Percentiles rank a stretch among this genome's conserved stretches.
These are phyloP conservation scores for Ceratosolen fusciceps DNA, from an alignment of 1,140 invertebrate species.

Conservation along the genomic window DNA sequence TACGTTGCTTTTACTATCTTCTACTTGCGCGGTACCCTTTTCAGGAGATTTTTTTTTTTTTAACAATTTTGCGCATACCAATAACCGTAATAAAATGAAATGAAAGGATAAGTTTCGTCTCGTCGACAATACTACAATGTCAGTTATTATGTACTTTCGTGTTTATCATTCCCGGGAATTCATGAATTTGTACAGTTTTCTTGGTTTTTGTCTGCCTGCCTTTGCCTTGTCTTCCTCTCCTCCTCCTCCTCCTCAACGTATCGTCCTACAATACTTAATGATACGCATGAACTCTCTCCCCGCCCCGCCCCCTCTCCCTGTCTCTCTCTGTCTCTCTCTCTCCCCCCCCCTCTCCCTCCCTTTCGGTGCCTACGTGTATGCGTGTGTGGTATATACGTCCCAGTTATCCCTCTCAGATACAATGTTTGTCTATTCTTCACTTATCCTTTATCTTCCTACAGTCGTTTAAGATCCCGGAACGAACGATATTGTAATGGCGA, in stretches of 20 bases:
- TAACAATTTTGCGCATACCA: too few species aligned
- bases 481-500: slow-evolving; percentile 66
- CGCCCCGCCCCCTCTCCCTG: too few species aligned
- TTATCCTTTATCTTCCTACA: slow-evolving; percentile 42
- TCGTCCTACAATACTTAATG: slow-evolving; percentile 38
- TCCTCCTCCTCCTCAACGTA: slow-evolving; percentile 30
- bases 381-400: slow-evolving; percentile 43
- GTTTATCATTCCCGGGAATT: neutral
- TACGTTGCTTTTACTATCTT: neutral
- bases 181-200: slow-evolving; percentile 38
- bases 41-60: too few species aligned
- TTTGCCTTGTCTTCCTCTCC: slow-evolving; percentile 48
- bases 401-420: slow-evolving; percentile 36
- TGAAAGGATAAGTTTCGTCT: slow-evolving; percentile 49
- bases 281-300: too few species aligned
- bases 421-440: slow-evolving; percentile 41
- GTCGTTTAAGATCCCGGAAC: slow-evolving; percentile 64
- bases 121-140: slow-evolving; percentile 30
- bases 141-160: slow-evolving; percentile 18
- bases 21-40: too few species aligned
- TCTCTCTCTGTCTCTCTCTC: slow-evolving; percentile 44
- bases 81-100: too few species aligned
- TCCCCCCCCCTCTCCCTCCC: too few species aligned
- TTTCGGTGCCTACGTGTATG: slow-evolving; percentile 39
- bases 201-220: slow-evolving; percentile 24